Base-by-base conservation (phyloP, 1,140 invertebrate genomes). In the Tetragonula clypearis region DNA sequence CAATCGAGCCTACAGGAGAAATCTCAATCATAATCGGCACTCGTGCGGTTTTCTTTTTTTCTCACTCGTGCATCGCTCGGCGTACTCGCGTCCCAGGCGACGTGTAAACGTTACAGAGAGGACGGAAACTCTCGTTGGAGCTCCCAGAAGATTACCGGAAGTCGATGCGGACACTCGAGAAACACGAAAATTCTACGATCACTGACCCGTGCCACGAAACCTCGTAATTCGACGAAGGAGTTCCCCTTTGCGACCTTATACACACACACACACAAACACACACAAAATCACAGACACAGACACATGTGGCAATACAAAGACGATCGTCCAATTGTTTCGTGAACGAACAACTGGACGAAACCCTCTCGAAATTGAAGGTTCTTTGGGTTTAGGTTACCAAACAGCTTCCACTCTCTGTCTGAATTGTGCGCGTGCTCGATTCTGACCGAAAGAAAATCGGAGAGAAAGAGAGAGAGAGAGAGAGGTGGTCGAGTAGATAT, bases 311-410 rank as follows among this genome's bases (percentile, higher is more conserved):
- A 23, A 19, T 9, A 41, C 21, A 53, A 19, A 30, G 41, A 3
- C 56, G 26, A 65, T 74, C 41, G 41, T 49, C 65, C 41, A 65
- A 74, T 82, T 82, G 79, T 82, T 74, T 81, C 69, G 26, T 35
- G 69, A 74, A 73, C 35, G 55, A 62, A 56, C 53, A 58, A 41
- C 66, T 9, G 65, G 65, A n/a, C n/a, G 21, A 21, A 14, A 66
- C 53, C 21, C 21, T 14, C 30, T 30, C 65, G 53, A 71, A 80
- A 80, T 80, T 80, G 66, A 41, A 55, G 55, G 66, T 55, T 56
- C 53, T 30, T 71, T 66, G 26, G 23, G 30, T 49, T 58, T 55
- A 21, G 65, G 65, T 71, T 80, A 41, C 78, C 53, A 80, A 79
- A 80, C 53, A 71, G 78, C 78, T 71, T 41, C 30, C 17, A 23